Evolutionary conservation across 2,113 vertebrate species (phyloP), one percentile per base, ranked within the genome.

Genomic region (Sciurus niger): DNA sequence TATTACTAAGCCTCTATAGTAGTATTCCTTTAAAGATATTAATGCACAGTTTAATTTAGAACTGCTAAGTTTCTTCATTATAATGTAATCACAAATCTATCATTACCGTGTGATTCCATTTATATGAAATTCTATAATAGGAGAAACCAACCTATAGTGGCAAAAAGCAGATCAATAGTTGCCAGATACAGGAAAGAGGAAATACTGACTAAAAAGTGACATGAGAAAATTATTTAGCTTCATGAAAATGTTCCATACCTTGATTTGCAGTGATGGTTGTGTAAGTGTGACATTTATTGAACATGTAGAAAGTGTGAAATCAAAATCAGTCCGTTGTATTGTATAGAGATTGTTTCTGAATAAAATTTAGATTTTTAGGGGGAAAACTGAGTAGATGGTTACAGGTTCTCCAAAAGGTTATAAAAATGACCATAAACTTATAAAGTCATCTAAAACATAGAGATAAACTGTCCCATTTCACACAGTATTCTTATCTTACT

Each of bases 21-120:
- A 78, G 63, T 92, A 53, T 93, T 2, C 6, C 4, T 53, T 76
- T 89, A 6, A 65, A 94, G 83, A 72, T 34, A 53, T 22, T 46
- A 96, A 20, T 80, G 11, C 68, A 92, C 10, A 82, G 8, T 89
- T 90, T 8, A 80, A 86, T 95, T 96, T 97, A 55, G 48, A 95
- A 67, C 55, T 40, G 83, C 12, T 82, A 83, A 46, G 2, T 94
- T 82, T 24, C 90, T 93, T 94, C 97, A 97, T 63, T 96, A 89
- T 40, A 58, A 53, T 30, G n/a, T 3, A 67, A 80, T 93, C 60
- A 30, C 2, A 73, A 80, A 93, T 60, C 8, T 96, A 80, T 82
- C 95, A 92, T 96, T 94, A 83, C 14, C 37, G 8, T 80, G 48
- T 82, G 9, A 90, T 63, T 51, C 16, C 48, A 93, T 74, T 92